These are phyloP conservation scores for human DNA, from an alignment of 2,113 vertebrate species.

Conservation along the genomic window GRCh38 chr4:136176001-136176500, in stretches of 20 bases:
- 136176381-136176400: not conserved
- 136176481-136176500: not conserved
- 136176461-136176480: slow-evolving; percentile 8
- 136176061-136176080: slow-evolving; percentile 40
- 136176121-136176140: slow-evolving; percentile 28
- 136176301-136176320: not conserved
- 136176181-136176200: not conserved
- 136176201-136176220: not conserved
- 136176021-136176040: slow-evolving; percentile 57
- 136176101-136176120: not conserved
- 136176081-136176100: not conserved
- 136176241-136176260: too few relatives aligned
- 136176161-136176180: not conserved
- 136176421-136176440: not conserved
- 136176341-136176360: not conserved
- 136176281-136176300: not conserved
- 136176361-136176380: not conserved
- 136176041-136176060: not conserved
- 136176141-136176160: slow-evolving; percentile 18
- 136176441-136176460: not conserved
- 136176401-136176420: not conserved
- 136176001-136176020: slow-evolving; percentile 11
- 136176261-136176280: not conserved
- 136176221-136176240: not conserved
- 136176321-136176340: not conserved